Evolutionary conservation across 1,140 invertebrate genomes (phyloP), one percentile per base, ranked within the genome.

Genomic region (Chelonus insularis): DNA sequence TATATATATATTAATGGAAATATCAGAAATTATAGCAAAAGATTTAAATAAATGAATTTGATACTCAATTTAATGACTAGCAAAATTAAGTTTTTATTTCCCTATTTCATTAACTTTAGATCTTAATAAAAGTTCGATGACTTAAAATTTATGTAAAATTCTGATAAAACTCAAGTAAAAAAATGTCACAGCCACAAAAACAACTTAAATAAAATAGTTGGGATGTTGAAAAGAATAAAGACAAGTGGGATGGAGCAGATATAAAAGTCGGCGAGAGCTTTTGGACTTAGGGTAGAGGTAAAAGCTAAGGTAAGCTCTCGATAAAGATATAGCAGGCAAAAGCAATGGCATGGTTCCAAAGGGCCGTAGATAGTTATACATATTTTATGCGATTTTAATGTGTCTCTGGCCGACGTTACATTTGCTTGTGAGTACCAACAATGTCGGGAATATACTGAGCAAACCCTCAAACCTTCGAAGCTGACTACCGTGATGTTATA

Each of bases 341-440:
- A 36, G 14, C 14, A 34, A 39, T 62, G 55, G 55, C 55, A 57
- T 52, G 39, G 45, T 29, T 52, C 6, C 43, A 12, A 23, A 20
- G 60, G 36, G 60, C 50, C 43, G 59, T 25, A 23, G 57, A 54
- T 34, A 16, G 66, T 67, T 55, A 6, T 81, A 65, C 74, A 79
- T 80, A 78, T 78, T 81, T 79, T 60, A 81, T 73, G 72, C 71
- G 79, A 80, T 81, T 81, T 81, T 81, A 81, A 80, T 81, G 79
- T 79, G 77, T 79, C 77, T 78, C 75, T 72, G 66, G 60, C 64
- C 55, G 69, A 70, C 72, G 63, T 58, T 50, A 48, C 55, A 8
- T 8, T 23, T 2, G 20, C 50, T 61, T 37, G n/a, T 48, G 66
- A 55, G 66, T 70, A 66, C 52, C 66, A 68, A 67, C 68, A 61